Evolutionary conservation across 2,888 invertebrate genomes (phyloP).

Genomic region (Eupithecia centaureata): DNA sequence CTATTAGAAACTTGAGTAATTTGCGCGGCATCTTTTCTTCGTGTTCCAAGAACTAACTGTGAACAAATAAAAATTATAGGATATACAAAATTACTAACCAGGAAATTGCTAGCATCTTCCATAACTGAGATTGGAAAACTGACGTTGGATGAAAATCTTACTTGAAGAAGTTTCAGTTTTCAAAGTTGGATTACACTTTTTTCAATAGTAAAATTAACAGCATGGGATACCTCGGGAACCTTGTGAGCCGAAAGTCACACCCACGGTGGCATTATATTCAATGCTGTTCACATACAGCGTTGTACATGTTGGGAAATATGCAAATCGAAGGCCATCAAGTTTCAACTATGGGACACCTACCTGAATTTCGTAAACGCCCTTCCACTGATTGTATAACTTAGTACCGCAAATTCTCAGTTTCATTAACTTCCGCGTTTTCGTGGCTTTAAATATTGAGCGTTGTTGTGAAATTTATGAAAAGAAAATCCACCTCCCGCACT

Average conservation of each 20-base stretch:
- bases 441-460: neutral
- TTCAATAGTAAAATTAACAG: slow-evolving; percentile 14
- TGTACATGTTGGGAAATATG: slow-evolving; percentile 76
- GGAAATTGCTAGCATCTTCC: slow-evolving; percentile 14
- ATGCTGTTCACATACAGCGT: slow-evolving; percentile 65
- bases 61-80: neutral
- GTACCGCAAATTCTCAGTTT: neutral
- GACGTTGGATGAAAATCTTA: neutral
- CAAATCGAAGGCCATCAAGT: slow-evolving; percentile 74
- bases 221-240: slow-evolving; percentile 50
- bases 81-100: slow-evolving; percentile 1
- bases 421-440: neutral
- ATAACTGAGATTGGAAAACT: too few species aligned
- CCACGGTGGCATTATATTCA: slow-evolving; percentile 64
- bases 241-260: slow-evolving; percentile 66
- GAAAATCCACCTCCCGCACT: neutral
- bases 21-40: slow-evolving; percentile 89
- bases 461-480: neutral
- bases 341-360: slow-evolving; percentile 56
- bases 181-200: neutral
- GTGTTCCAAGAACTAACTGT: neutral
- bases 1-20: slow-evolving; percentile 95
- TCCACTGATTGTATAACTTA: neutral
- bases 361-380: slow-evolving; percentile 44
- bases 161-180: neutral